Conservation (phyloP, 2,888 invertebrate genomes). For the Nasonia oneida region DNA sequence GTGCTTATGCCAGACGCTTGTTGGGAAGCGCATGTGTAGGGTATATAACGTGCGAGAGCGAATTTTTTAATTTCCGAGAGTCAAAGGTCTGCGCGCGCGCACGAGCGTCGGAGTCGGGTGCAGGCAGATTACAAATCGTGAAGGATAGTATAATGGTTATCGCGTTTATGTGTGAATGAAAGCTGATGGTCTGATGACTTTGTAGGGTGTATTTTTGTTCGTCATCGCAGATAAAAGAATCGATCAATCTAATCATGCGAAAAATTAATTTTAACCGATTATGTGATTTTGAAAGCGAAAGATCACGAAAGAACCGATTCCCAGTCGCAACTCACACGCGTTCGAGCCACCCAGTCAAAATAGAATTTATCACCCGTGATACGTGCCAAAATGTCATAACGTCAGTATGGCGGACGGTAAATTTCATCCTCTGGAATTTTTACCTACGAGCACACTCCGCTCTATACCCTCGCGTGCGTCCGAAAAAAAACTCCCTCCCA, state of each 20-base stretch:
- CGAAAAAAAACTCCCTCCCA: background rate
- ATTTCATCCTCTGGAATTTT: background rate
- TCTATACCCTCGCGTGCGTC: background rate
- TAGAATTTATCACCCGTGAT: background rate
- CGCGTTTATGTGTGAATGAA: too few species aligned
- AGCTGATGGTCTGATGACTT: too few species aligned
- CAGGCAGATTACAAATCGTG: background rate
- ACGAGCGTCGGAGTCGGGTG: background rate
- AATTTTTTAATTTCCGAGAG: background rate
- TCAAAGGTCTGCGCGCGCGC: background rate
- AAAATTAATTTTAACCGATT: too few species aligned
- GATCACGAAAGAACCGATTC: background rate
- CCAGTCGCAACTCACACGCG: background rate
- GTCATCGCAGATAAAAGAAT: too few species aligned
- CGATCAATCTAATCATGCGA: too few species aligned
- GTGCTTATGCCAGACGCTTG: background rate
- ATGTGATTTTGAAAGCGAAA: too few species aligned
- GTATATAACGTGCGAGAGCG: background rate
- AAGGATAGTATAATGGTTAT: background rate
- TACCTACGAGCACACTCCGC: background rate
- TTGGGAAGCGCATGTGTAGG: background rate
- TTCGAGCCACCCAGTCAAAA: background rate
- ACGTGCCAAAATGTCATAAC: slow-evolving; percentile 14
- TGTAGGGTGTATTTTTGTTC: too few species aligned
- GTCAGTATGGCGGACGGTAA: background rate